Base-by-base conservation (phyloP, 92 coral and sea anemone species). In the Zoanthus solanderi region DNA sequence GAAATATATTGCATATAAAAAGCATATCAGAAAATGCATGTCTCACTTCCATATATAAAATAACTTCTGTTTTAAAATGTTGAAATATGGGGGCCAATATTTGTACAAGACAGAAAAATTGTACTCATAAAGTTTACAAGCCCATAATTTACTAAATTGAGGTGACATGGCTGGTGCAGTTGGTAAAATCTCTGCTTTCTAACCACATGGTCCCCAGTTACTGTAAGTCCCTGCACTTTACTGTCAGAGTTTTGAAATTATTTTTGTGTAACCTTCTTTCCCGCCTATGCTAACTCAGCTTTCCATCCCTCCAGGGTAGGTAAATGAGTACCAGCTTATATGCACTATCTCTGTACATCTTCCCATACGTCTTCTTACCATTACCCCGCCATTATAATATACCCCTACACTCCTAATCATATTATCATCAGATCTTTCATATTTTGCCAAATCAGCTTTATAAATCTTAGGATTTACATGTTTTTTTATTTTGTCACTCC, bases 301-400 rank as follows among this genome's bases (percentile, higher is more conserved):
- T 37, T 37, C 42, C 42, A 37, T 37, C 42, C 42, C 42, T 37
- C 42, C 42, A 37, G 42, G 42, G 42, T 37, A 37, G 42, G 42
- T 37, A 37, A 37, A 37, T 37, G 42, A 37, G 42, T 37, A 37
- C 42, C 42, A 37, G 42, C 42, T 67, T 78, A 78, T 63, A 87
- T 54, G 50, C 37, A 47, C 85, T 87, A 57, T 87, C 88, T 74
- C 88, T 87, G 47, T 87, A 87, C 28, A 87, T 18, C 44, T 75
- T 73, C 18, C 93, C 46, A 63, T 90, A 90, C 75, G 87, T 90
- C 30, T 78, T 58, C 77, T 90, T 90, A 0, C 93, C 88, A 74
- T 87, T 6, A 90, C 82, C 71, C 94, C 94, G 52, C 94, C 91
- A 88, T 89, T 74, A 78, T 88, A 91, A 77, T 91, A 91, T 0